phyloP scores from a whole-genome alignment of 2,797 vertebrate species.

The Neolamprologus multifasciatus region DNA sequence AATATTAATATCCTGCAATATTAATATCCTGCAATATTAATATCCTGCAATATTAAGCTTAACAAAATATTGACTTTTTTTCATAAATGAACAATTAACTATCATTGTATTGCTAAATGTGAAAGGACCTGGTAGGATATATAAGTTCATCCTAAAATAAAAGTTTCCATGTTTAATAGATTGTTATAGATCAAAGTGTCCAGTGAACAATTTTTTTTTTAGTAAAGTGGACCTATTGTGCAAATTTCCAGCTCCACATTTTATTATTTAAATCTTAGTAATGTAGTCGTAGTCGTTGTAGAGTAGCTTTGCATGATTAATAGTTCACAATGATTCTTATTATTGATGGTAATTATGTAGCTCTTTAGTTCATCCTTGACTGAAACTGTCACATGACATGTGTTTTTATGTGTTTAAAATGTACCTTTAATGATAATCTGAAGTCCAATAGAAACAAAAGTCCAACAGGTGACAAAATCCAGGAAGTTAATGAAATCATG shows the following conservation, averaged over 20 bases:
- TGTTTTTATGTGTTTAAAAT: background rate
- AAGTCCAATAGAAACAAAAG: background rate
- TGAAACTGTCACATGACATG: background rate
- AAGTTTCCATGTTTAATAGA: background rate
- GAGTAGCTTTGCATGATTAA: background rate
- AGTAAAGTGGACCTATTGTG: background rate
- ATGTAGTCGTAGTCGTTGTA: accelerated
- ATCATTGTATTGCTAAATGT: background rate
- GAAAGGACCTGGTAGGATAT: background rate
- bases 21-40: background rate
- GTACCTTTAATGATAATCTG: background rate
- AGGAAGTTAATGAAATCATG: background rate
- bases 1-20: background rate
- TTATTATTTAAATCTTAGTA: background rate
- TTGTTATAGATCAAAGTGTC: background rate
- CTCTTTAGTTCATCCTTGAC: background rate
- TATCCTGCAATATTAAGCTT: background rate
- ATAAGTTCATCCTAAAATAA: background rate
- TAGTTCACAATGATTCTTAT: background rate
- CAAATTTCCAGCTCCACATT: background rate
- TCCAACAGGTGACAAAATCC: background rate
- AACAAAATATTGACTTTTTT: background rate
- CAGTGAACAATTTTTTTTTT: too few relatives aligned
- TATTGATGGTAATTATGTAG: background rate
- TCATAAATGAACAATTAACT: background rate